These are phyloP conservation scores for Yponomeuta evonymella DNA, from an alignment of 2,888 invertebrate genomes.

Conservation along the genomic window DNA sequence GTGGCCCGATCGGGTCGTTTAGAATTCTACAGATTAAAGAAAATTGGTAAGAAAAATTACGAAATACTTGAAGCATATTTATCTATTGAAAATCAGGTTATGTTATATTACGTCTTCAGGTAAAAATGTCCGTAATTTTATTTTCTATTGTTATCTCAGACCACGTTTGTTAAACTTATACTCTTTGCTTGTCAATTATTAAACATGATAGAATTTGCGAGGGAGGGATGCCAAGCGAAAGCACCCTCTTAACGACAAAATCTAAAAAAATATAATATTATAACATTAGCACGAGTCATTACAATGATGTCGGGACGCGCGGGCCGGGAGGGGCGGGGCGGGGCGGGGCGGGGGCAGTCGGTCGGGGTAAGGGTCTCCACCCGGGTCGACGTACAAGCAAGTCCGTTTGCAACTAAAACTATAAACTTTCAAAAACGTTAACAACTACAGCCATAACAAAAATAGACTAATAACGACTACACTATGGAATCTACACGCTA, in stretches of 20 bases:
- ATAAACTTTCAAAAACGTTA: constrained; percentile 73
- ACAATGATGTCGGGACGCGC: constrained; percentile 38
- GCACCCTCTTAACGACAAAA: constrained; percentile 55
- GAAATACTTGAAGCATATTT: no score
- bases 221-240: no score
- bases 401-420: constrained; percentile 62
- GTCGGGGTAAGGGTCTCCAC: constrained; percentile 10
- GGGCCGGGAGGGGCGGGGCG: constrained; percentile 29
- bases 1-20: no score
- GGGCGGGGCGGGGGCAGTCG: constrained; percentile 15
- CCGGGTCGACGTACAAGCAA: constrained; percentile 43
- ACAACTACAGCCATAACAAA: constrained; percentile 76
- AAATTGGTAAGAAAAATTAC: no score
- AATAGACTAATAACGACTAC: constrained; percentile 72
- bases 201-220: no score
- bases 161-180: no score
- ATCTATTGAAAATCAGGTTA: no score
- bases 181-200: no score
- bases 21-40: no score
- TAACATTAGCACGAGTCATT: constrained; percentile 70
- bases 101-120: no score
- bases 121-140: no score
- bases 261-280: constrained; percentile 71
- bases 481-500: constrained; percentile 70
- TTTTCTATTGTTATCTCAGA: no score